Evolutionary conservation across 2,888 invertebrate genomes (phyloP).

Genomic region (Mesorhabditis sp.): DNA sequence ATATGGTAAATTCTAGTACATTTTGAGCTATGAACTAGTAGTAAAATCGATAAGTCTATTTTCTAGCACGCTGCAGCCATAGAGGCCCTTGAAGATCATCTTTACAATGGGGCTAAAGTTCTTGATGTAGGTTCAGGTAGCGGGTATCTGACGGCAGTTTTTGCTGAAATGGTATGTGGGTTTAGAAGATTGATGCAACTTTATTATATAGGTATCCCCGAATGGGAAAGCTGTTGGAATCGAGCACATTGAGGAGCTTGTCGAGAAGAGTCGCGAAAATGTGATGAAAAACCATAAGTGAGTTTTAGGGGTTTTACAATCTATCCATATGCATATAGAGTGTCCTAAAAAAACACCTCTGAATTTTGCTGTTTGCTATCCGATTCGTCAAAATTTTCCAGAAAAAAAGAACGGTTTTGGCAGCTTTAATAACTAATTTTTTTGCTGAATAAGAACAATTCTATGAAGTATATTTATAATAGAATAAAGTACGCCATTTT

Average conservation of each 20-base stretch:
- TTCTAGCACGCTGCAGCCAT: conserved; percentile 86
- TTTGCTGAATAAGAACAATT: too few species aligned
- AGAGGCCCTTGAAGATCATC: conserved; percentile 76
- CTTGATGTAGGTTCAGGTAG: conserved; percentile 90
- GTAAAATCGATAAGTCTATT: too few species aligned
- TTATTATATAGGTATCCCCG: conserved; percentile 65
- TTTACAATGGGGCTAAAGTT: conserved; percentile 70
- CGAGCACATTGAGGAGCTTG: conserved; percentile 82
- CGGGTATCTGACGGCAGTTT: conserved; percentile 86
- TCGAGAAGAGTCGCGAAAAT: conserved; percentile 74
- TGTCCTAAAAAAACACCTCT: too few species aligned
- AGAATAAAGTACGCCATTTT: too few species aligned
- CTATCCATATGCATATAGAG: too few species aligned
- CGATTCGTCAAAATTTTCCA: too few species aligned
- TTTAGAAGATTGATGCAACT: neutral
- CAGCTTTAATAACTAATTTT: too few species aligned
- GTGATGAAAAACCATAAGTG: conserved; percentile 71
- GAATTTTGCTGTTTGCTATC: too few species aligned
- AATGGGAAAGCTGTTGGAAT: conserved; percentile 75
- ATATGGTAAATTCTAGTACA: conserved; percentile 78
- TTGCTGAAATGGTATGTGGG: conserved; percentile 71
- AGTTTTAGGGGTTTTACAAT: neutral
- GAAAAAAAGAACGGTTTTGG: too few species aligned
- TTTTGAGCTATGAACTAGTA: too few species aligned
- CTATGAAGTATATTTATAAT: too few species aligned